These are phyloP conservation scores for honey bee (Apis mellifera) DNA, from an alignment of 1,140 invertebrate species.

Conservation along the genomic window Amel_HAv3.1 CM009933.2:11936501-11937000, in stretches of 20 bases:
- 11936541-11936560: slow-evolving; percentile 52
- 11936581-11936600: slow-evolving; percentile 53
- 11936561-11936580: slow-evolving; percentile 29
- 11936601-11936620: slow-evolving; percentile 13
- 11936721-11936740: not conserved
- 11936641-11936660: not conserved
- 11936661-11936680: not conserved
- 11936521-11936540: slow-evolving; percentile 86
- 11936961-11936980: no score
- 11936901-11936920: slow-evolving; percentile 4
- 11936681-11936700: not conserved
- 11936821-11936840: no score
- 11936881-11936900: not conserved
- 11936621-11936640: slow-evolving; percentile 9
- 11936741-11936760: no score
- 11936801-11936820: no score
- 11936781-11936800: no score
- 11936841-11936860: not conserved
- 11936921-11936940: no score
- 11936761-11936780: no score
- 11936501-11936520: slow-evolving; percentile 89
- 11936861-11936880: not conserved
- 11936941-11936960: not conserved
- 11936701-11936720: slow-evolving; percentile 5
- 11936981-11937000: no score